phyloP scores from a whole-genome alignment of 2,888 invertebrate species.

The Rhabditophanes sp. region DNA sequence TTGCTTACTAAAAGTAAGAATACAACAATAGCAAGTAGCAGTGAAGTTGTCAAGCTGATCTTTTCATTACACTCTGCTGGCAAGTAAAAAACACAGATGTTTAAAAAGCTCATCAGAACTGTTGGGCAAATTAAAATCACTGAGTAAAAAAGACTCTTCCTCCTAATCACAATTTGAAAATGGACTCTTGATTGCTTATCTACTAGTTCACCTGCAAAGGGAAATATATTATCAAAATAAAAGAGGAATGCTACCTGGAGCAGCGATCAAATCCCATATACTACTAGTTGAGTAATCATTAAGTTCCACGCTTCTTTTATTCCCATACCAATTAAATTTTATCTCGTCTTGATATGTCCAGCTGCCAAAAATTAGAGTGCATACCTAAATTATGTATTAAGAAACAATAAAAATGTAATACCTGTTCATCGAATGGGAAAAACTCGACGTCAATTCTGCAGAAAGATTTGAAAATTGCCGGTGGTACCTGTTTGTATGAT shows the following conservation, averaged over 20 bases:
- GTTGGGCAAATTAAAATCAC: conserved; percentile 97
- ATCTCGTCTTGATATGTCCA: conserved; percentile 76
- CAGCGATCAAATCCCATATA: conserved; percentile 92
- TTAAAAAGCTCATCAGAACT: conserved; percentile 92
- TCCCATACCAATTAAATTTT: conserved; percentile 75
- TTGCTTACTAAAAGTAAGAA: conserved; percentile 93
- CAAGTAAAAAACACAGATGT: conserved; percentile 72
- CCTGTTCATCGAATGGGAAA: conserved; percentile 84
- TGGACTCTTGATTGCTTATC: conserved; percentile 34
- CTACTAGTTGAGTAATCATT: conserved; percentile 95
- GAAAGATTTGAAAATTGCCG: conserved; percentile 96
- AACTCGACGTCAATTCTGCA: conserved; percentile 98
- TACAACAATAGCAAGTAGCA: conserved; percentile 96
- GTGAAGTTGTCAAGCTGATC: conserved; percentile 58
- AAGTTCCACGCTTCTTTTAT: conserved; percentile 78
- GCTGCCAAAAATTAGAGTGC: conserved; percentile 35
- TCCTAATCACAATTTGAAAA: conserved; percentile 34
- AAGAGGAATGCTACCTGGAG: conserved; percentile 42
- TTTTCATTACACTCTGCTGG: conserved; percentile 92
- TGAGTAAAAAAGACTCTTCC: conserved; percentile 91
- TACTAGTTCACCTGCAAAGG: conserved; percentile 51
- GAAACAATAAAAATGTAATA: no score
- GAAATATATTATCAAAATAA: no score
- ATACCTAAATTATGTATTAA: no score
- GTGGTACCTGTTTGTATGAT: no score